Evolutionary conservation across 1,140 invertebrate species (phyloP).

Genomic region (Drosophila grimshawi): DNA sequence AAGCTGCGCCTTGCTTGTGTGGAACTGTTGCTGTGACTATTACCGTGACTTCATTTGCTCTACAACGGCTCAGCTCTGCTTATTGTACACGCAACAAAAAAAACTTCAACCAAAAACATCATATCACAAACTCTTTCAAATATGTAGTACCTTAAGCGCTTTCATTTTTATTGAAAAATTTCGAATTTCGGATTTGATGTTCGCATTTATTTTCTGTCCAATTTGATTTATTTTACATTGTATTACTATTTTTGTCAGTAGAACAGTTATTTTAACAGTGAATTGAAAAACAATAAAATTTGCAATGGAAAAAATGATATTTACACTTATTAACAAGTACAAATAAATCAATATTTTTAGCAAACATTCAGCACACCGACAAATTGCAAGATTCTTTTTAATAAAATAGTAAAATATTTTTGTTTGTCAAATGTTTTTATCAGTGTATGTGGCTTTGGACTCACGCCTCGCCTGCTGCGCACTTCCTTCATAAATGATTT

Average conservation of each 20-base stretch:
- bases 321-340: neutral
- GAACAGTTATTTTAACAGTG: neutral
- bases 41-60: conserved; percentile 9
- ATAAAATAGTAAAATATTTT: too few species aligned
- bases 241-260: too few species aligned
- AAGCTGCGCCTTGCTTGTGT: neutral
- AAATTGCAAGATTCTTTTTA: too few species aligned
- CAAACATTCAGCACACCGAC: too few species aligned
- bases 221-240: too few species aligned
- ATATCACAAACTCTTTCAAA: too few species aligned
- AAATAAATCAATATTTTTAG: neutral
- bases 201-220: too few species aligned
- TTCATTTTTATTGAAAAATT: too few species aligned
- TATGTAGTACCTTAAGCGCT: too few species aligned
- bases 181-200: too few species aligned
- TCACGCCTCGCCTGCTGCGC: too few species aligned
- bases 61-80: neutral
- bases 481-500: conserved; percentile 27
- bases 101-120: neutral
- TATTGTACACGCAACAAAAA: neutral
- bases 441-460: conserved; percentile 5
- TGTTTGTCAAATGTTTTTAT: neutral
- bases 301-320: neutral
- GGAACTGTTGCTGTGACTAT: conserved; percentile 8
- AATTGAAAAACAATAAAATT: neutral